Evolutionary conservation across 2,888 invertebrate species (phyloP).

Genomic region (Clunio marinus): DNA sequence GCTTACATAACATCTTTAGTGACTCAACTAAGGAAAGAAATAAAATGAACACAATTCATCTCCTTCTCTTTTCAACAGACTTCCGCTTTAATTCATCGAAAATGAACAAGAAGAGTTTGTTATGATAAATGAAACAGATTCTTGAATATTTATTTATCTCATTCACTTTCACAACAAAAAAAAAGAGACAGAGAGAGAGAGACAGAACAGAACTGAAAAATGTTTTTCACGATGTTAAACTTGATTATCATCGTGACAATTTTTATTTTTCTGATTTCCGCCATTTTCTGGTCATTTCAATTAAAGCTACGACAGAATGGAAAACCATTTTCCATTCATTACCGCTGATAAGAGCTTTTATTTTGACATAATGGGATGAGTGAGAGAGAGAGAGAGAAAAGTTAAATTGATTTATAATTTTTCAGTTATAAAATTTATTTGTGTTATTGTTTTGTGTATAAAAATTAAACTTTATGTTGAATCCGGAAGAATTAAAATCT

Average conservation of each 20-base stretch:
- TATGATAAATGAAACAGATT: constrained; percentile 4
- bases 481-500: too few species aligned
- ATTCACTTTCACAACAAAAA: not conserved
- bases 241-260: constrained; percentile 13
- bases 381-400: too few species aligned
- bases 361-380: too few species aligned
- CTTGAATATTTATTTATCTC: constrained; percentile 9
- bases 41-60: not conserved
- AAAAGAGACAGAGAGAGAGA: not conserved
- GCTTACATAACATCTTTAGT: not conserved
- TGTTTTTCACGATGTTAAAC: not conserved
- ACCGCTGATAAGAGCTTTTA: not conserved
- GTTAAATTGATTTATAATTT: too few species aligned
- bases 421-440: too few species aligned
- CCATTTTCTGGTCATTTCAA: constrained; percentile 3
- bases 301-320: too few species aligned
- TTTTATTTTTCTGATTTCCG: constrained; percentile 18
- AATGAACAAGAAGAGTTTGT: not conserved
- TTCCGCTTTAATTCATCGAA: constrained; percentile 3
- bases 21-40: constrained; percentile 1
- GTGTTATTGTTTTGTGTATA: too few species aligned
- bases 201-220: not conserved
- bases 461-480: too few species aligned
- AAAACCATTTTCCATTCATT: too few species aligned
- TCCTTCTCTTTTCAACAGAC: not conserved